These are phyloP conservation scores for Nyleta sp. DNA, from an alignment of 2,888 invertebrate genomes.

Conservation along the genomic window DNA sequence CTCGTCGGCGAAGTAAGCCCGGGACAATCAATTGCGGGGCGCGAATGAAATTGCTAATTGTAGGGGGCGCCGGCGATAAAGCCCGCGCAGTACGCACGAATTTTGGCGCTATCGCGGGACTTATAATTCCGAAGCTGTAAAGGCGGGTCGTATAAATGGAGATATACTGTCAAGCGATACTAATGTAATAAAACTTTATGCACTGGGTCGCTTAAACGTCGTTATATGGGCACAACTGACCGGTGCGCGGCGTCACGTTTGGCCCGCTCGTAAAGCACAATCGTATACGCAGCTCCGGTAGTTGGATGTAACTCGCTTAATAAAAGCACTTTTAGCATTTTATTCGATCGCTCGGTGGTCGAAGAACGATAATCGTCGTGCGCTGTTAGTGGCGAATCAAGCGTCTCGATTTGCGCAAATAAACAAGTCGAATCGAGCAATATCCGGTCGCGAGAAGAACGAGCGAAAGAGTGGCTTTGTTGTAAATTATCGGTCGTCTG, in stretches of 20 bases:
- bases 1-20: conserved; percentile 15
- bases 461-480: not conserved
- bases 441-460: not conserved
- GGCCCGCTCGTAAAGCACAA: conserved; percentile 38
- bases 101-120: conserved; percentile 9
- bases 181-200: conserved; percentile 49
- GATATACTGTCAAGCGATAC: conserved; percentile 41
- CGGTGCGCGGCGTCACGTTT: conserved; percentile 35
- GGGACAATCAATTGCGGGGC: conserved; percentile 2
- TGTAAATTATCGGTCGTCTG: conserved; percentile 15
- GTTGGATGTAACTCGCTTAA: conserved; percentile 36
- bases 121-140: conserved; percentile 33
- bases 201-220: conserved; percentile 34
- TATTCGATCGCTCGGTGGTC: conserved; percentile 20
- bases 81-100: conserved; percentile 4
- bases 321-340: conserved; percentile 40
- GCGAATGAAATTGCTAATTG: conserved; percentile 18
- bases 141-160: conserved; percentile 32
- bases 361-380: conserved; percentile 20
- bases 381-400: conserved; percentile 3
- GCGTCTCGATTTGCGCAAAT: not conserved
- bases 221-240: conserved; percentile 33
- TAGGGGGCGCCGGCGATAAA: conserved; percentile 6
- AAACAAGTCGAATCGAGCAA: not conserved
- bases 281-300: conserved; percentile 22